A percentile compares a stretch with the other conserved stretches of the same genome.
Conservation (phyloP, 2,888 invertebrate species). For the Pyralis farinalis region DNA sequence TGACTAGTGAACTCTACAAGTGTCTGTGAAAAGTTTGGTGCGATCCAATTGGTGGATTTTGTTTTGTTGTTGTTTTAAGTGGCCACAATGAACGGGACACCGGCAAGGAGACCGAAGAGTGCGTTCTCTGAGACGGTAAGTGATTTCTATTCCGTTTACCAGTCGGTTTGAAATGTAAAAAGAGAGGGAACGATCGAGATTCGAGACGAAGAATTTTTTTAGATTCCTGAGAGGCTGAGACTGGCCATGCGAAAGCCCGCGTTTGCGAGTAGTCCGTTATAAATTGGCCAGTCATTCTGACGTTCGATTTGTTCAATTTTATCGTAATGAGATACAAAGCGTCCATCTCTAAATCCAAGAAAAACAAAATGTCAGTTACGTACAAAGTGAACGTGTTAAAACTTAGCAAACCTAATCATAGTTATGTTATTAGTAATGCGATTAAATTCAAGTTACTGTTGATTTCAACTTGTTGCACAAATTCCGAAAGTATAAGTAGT, state of each 20-base stretch:
- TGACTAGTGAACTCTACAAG: slow-evolving; percentile 64
- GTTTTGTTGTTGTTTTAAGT: slow-evolving; percentile 47
- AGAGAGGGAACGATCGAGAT: slow-evolving; percentile 2
- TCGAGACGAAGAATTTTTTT: not conserved
- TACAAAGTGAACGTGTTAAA: too few relatives aligned
- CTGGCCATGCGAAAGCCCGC: slow-evolving; percentile 17
- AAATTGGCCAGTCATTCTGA: slow-evolving; percentile 14
- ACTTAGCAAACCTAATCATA: too few relatives aligned
- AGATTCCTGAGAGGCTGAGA: slow-evolving; percentile 8
- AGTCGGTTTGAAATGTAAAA: not conserved
- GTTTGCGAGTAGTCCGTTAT: slow-evolving; percentile 16
- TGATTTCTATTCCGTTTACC: slow-evolving; percentile 11
- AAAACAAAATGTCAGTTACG: too few relatives aligned
- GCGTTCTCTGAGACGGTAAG: slow-evolving; percentile 74
- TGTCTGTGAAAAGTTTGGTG: slow-evolving; percentile 72
- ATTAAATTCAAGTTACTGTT: too few relatives aligned
- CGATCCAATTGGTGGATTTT: slow-evolving; percentile 52
- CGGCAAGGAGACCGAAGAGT: slow-evolving; percentile 69
- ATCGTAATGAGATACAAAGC: too few relatives aligned
- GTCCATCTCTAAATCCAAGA: too few relatives aligned
- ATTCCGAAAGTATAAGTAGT: too few relatives aligned
- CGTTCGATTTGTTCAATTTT: slow-evolving; percentile 11
- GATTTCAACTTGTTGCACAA: too few relatives aligned
- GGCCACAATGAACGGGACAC: slow-evolving; percentile 73
- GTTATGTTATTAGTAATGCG: too few relatives aligned